phyloP scores from a whole-genome alignment of 2,113 vertebrate genomes.

The Sigmodon hispidus region DNA sequence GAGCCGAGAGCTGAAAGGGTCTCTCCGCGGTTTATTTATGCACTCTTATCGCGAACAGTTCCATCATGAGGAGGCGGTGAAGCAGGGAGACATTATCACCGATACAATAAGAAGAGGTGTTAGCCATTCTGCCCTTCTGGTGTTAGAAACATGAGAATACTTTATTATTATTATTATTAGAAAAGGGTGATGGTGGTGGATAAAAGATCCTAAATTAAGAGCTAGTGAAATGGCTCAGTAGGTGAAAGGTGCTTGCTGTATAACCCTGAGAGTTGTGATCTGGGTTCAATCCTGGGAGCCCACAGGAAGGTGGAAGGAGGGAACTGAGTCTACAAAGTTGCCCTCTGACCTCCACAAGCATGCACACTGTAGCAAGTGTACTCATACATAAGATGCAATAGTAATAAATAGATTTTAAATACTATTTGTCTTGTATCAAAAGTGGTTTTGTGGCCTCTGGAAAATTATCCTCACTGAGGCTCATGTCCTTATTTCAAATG shows the following conservation, averaged over 20 bases:
- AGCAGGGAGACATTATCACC: background rate
- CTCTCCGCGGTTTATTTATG: background rate
- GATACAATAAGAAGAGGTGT: background rate
- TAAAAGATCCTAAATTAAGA: background rate
- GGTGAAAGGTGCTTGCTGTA: background rate
- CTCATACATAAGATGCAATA: background rate
- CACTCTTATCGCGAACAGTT: background rate
- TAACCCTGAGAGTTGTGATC: background rate
- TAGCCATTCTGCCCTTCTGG: background rate
- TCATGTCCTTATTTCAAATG: background rate
- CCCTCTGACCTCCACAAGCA: background rate
- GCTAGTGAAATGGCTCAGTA: background rate
- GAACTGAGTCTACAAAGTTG: background rate
- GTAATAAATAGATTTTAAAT: too few species aligned
- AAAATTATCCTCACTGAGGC: background rate
- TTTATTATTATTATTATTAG: background rate
- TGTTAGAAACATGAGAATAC: background rate
- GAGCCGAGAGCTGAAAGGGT: background rate
- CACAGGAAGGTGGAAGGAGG: background rate
- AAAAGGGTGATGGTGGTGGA: background rate
- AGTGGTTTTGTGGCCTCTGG: background rate
- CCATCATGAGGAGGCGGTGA: background rate
- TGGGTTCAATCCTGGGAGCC: background rate
- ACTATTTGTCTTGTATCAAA: background rate
- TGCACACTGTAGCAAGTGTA: background rate